Conservation (phyloP, 92 coral and sea anemone genomes). For the Zoanthus sociatus region DNA sequence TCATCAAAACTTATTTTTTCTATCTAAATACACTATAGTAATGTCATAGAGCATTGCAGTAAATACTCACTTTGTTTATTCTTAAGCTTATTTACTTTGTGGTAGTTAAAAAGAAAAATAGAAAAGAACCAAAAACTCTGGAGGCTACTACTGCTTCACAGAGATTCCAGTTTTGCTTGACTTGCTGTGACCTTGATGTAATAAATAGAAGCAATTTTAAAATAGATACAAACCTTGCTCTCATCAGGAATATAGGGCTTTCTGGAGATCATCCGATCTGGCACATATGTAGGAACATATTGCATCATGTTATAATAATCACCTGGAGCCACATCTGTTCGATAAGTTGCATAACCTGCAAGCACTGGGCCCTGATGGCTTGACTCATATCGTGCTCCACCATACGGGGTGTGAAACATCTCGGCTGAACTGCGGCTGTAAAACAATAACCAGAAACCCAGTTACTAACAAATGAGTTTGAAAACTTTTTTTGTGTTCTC, state of each 20-base stretch:
- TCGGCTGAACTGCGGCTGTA: conserved; percentile 38
- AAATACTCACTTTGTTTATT: too few relatives aligned
- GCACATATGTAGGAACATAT: conserved; percentile 4
- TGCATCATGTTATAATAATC: conserved; percentile 1
- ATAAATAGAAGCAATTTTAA: background rate
- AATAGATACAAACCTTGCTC: background rate
- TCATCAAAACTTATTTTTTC: too few relatives aligned
- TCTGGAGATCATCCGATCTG: conserved; percentile 55
- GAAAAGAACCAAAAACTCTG: too few relatives aligned
- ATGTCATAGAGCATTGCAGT: too few relatives aligned
- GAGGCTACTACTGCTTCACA: too few relatives aligned
- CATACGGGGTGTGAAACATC: conserved; percentile 12
- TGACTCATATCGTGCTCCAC: conserved; percentile 29
- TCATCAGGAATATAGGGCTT: conserved; percentile 81
- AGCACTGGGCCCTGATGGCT: conserved; percentile 33
- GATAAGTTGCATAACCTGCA: conserved; percentile 21
- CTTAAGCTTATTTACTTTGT: too few relatives aligned
- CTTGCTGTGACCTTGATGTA: too few relatives aligned
- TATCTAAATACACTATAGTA: too few relatives aligned
- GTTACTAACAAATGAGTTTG: too few relatives aligned
- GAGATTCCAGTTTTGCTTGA: too few relatives aligned
- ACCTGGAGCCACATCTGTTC: conserved; percentile 12
- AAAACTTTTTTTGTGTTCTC: too few relatives aligned
- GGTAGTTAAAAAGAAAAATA: too few relatives aligned
- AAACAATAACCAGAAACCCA: background rate